Conservation (phyloP, 2,888 invertebrate species). For the Nemoura dubitans region DNA sequence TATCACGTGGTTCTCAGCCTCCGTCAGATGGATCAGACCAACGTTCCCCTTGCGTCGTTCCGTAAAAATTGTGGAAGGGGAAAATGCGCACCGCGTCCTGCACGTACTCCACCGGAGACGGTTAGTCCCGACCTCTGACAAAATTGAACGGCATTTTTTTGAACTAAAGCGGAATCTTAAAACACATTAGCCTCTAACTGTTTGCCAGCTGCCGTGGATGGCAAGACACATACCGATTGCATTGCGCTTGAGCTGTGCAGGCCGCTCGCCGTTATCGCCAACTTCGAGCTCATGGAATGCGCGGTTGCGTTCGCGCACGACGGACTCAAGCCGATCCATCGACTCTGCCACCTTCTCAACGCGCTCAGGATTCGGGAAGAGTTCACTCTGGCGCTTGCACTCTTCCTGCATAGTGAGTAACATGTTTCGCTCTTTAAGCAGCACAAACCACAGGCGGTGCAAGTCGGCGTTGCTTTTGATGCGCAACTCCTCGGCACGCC, state of each 20-base stretch:
- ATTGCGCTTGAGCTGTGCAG: constrained; percentile 67
- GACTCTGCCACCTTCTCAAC: constrained; percentile 92
- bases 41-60: no score
- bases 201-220: no score
- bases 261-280: constrained; percentile 83
- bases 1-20: no score
- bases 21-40: no score
- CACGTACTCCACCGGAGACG: no score
- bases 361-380: constrained; percentile 92
- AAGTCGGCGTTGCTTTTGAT: constrained; percentile 95
- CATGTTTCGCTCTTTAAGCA: constrained; percentile 97
- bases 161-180: no score
- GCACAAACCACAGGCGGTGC: constrained; percentile 93
- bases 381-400: constrained; percentile 69
- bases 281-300: constrained; percentile 92
- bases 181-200: no score
- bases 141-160: no score
- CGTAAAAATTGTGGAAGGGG: no score
- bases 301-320: constrained; percentile 90
- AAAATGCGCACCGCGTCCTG: no score
- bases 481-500: constrained; percentile 89
- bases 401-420: constrained; percentile 94
- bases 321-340: constrained; percentile 91
- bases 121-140: no score
- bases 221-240: constrained; percentile 72